These are phyloP conservation scores for Mesorhabditis belari DNA, from an alignment of 2,888 invertebrate species.

Conservation along the genomic window DNA sequence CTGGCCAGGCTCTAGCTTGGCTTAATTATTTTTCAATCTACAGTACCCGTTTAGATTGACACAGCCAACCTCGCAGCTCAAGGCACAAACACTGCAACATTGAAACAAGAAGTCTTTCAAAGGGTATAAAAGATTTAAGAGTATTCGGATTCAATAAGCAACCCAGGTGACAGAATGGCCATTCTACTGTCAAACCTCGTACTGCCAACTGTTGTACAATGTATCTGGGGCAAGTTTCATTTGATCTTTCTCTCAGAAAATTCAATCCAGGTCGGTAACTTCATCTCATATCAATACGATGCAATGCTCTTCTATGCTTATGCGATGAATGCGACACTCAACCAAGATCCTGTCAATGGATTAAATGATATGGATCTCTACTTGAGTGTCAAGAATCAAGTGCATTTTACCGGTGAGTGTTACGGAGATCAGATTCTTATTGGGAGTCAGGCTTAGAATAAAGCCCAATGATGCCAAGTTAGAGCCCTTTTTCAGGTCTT, in stretches of 20 bases:
- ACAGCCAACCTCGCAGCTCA: not conserved
- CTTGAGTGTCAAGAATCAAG: not conserved
- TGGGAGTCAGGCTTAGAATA: not conserved
- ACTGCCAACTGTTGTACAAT: not conserved
- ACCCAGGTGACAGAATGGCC: not conserved
- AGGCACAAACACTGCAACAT: not conserved
- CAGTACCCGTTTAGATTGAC: not conserved
- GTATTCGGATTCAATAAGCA: no score
- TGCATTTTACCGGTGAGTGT: not conserved
- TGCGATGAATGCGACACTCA: not conserved
- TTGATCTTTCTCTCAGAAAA: not conserved
- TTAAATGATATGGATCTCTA: not conserved
- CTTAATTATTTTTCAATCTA: no score
- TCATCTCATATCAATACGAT: not conserved
- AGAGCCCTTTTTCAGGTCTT: no score
- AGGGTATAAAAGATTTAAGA: no score
- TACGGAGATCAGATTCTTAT: no score
- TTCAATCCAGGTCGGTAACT: not conserved
- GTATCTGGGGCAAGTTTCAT: not conserved
- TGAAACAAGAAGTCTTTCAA: not conserved
- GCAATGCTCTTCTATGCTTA: not conserved
- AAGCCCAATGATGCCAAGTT: no score
- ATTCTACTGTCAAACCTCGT: not conserved
- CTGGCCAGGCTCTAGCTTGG: no score
- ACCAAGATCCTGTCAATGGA: not conserved